Evolutionary conservation across 2,888 invertebrate genomes (phyloP).

Genomic region (Scaptomyza cyrtandrae): DNA sequence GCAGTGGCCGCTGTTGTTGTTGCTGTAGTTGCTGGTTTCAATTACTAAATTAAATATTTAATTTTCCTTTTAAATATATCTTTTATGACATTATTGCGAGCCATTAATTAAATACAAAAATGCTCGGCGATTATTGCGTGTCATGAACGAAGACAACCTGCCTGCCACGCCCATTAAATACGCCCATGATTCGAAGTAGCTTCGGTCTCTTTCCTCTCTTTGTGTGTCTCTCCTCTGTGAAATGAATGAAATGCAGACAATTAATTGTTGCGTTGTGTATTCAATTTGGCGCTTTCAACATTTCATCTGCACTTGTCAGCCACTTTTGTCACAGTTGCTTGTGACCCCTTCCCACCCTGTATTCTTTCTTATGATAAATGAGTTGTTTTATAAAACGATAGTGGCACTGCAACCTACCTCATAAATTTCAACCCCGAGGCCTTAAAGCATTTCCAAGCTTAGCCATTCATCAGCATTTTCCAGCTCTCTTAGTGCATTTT

Average conservation of each 20-base stretch:
- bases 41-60: conserved; percentile 68
- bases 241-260: conserved; percentile 65
- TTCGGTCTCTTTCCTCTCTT: conserved; percentile 11
- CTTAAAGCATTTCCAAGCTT: conserved; percentile 47
- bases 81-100: conserved; percentile 67
- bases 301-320: conserved; percentile 81
- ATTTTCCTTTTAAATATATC: conserved; percentile 59
- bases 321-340: conserved; percentile 56
- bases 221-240: background rate
- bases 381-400: conserved; percentile 70
- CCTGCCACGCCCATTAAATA: conserved; percentile 43
- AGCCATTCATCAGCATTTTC: conserved; percentile 53
- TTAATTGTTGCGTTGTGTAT: conserved; percentile 77
- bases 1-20: background rate
- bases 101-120: conserved; percentile 77
- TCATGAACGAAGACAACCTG: conserved; percentile 51
- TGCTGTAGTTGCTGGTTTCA: conserved; percentile 57
- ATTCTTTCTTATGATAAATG: conserved; percentile 71
- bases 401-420: conserved; percentile 40
- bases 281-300: conserved; percentile 78
- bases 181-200: conserved; percentile 17
- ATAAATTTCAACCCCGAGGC: conserved; percentile 63
- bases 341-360: conserved; percentile 7
- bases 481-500: conserved; percentile 29
- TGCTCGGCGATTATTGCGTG: conserved; percentile 78